phyloP scores from a whole-genome alignment of 2,888 invertebrate genomes.

The Junonia oenone region DNA sequence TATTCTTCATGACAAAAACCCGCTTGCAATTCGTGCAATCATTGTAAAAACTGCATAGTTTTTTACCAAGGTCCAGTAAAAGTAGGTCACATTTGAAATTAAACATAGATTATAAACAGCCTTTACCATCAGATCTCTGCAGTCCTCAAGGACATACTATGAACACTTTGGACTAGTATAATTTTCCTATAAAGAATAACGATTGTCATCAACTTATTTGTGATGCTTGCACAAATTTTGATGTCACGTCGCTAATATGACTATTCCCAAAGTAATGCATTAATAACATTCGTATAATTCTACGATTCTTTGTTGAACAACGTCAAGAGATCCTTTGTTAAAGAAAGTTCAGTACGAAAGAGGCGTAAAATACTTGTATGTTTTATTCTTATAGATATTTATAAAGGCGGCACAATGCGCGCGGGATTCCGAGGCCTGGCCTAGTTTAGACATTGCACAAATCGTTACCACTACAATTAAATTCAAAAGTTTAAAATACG shows the following conservation, averaged over 20 bases:
- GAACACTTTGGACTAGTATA: background rate
- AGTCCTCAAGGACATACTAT: background rate
- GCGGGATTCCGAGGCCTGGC: conserved; percentile 24
- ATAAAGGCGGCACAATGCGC: conserved; percentile 21
- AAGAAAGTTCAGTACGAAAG: conserved; percentile 12
- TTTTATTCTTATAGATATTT: conserved; percentile 27
- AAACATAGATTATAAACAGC: too few species aligned
- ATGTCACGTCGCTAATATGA: background rate
- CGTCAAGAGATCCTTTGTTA: conserved; percentile 13
- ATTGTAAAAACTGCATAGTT: too few species aligned
- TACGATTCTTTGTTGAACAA: conserved; percentile 4
- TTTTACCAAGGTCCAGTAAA: too few species aligned
- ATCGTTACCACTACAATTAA: conserved; percentile 29
- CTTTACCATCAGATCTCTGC: too few species aligned
- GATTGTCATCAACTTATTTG: too few species aligned
- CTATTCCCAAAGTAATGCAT: background rate
- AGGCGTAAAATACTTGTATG: conserved; percentile 21
- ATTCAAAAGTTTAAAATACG: conserved; percentile 28
- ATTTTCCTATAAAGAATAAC: too few species aligned
- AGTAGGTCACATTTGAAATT: too few species aligned
- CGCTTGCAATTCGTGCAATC: too few species aligned
- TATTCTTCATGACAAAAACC: too few species aligned
- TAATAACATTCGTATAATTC: conserved; percentile 10
- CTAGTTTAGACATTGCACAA: conserved; percentile 25
- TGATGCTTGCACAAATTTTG: too few species aligned